Percentiles rank a stretch among this genome's conserved stretches.
These are phyloP conservation scores for Sturnus vulgaris DNA, from an alignment of 2,113 vertebrate species.

Conservation along the genomic window DNA sequence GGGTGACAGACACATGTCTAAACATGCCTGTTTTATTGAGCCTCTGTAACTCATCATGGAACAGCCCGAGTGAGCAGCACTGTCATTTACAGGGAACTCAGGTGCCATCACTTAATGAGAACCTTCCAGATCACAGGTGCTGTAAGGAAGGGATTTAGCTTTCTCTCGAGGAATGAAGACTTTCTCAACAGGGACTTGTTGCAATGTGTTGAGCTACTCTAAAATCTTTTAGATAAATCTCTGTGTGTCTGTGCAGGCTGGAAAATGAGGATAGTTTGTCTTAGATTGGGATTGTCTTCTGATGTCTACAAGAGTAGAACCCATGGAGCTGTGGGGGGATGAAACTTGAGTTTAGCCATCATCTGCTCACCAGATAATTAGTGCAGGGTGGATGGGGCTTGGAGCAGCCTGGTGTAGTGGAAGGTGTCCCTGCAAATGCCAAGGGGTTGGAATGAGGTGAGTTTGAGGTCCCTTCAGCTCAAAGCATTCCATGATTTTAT, in stretches of 20 bases:
- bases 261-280: not conserved
- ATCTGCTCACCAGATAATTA: not conserved
- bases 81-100: not conserved
- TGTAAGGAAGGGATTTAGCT: not conserved
- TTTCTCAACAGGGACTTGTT: not conserved
- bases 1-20: accelerated
- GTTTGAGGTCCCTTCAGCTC: not conserved
- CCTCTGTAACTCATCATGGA: not conserved
- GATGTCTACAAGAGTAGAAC: not conserved
- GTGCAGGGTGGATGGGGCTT: not conserved
- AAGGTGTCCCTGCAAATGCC: not conserved
- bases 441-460: not conserved
- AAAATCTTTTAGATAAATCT: not conserved
- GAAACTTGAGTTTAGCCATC: not conserved
- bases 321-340: accelerated
- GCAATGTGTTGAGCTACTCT: not conserved
- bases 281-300: not conserved
- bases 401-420: not conserved
- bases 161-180: not conserved
- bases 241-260: not conserved
- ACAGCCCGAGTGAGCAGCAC: not conserved
- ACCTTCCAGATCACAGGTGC: accelerated
- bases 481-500: not conserved
- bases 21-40: not conserved
- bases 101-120: not conserved